These are phyloP conservation scores for Epizoanthus stellaris DNA, from an alignment of 92 coral and sea anemone species.

Conservation along the genomic window DNA sequence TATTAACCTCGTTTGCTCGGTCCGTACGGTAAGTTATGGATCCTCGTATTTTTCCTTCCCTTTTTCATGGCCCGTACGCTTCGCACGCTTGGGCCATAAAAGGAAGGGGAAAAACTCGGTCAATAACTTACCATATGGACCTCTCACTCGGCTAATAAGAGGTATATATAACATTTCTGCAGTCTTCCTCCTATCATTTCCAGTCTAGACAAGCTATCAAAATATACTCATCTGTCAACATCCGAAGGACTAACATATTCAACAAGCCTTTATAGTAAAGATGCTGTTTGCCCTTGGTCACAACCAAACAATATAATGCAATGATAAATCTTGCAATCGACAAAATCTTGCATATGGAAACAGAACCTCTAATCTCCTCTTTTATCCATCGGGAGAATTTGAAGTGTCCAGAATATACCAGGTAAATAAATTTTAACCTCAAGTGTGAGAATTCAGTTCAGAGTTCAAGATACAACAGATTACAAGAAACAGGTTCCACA, in stretches of 20 bases:
- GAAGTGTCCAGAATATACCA: no score
- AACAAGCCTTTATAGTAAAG: not conserved
- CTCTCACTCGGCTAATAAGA: no score
- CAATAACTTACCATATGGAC: no score
- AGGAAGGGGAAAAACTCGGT: no score
- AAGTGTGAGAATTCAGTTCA: not conserved
- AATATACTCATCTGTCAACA: slow-evolving; percentile 13
- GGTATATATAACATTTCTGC: slow-evolving; percentile 1
- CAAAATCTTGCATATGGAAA: not conserved
- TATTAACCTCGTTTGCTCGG: no score
- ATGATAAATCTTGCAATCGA: slow-evolving; percentile 1
- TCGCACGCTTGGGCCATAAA: no score
- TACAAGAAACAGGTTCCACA: not conserved
- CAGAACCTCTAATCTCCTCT: not conserved
- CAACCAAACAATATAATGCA: not conserved
- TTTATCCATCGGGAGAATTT: no score
- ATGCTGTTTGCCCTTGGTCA: not conserved
- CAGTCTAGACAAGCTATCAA: slow-evolving; percentile 1
- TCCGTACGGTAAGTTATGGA: no score
- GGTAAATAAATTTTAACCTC: no score
- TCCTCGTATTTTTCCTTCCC: no score
- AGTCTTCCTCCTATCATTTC: not conserved
- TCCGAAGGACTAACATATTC: not conserved
- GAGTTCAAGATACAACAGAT: not conserved
- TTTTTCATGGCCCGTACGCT: no score